These are phyloP conservation scores for Temnothorax rugatulus DNA, from an alignment of 2,888 invertebrate species.

Conservation along the genomic window DNA sequence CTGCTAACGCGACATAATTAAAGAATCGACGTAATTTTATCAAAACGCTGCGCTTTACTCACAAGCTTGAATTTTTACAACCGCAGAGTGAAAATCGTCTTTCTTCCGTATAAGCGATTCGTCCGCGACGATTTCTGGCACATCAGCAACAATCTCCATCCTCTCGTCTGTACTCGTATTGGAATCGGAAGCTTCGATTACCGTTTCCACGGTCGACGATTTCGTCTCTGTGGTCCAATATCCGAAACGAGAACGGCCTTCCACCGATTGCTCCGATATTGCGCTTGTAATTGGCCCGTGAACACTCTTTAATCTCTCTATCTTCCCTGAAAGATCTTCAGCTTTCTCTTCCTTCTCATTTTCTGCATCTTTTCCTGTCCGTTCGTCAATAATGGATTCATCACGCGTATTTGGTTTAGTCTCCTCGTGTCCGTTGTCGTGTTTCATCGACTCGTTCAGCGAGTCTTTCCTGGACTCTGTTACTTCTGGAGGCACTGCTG, in stretches of 20 bases:
- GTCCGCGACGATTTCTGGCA: conserved; percentile 53
- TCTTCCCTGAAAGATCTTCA: not conserved
- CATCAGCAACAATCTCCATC: conserved; percentile 58
- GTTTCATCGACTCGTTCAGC: not conserved
- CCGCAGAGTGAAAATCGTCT: conserved; percentile 77
- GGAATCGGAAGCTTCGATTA: conserved; percentile 11
- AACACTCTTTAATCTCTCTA: not conserved
- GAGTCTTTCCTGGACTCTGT: not conserved
- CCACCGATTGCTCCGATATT: conserved; percentile 40
- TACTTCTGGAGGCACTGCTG: not conserved
- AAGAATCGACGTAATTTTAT: conserved; percentile 21
- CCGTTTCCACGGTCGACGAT: conserved; percentile 43
- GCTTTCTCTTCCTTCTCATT: not conserved
- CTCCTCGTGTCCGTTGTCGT: not conserved
- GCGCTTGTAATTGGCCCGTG: conserved; percentile 25
- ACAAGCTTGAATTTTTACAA: conserved; percentile 81
- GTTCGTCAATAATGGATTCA: not conserved
- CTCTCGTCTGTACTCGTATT: conserved; percentile 12
- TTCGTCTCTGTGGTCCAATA: conserved; percentile 26
- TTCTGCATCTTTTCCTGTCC: not conserved
- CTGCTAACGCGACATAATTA: conserved; percentile 5
- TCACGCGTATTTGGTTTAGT: not conserved
- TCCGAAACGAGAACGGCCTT: conserved; percentile 39
- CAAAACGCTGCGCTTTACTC: conserved; percentile 30
- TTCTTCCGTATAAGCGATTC: conserved; percentile 68